Conservation (phyloP, 2,113 vertebrate genomes). For the Ameiurus melas region DNA sequence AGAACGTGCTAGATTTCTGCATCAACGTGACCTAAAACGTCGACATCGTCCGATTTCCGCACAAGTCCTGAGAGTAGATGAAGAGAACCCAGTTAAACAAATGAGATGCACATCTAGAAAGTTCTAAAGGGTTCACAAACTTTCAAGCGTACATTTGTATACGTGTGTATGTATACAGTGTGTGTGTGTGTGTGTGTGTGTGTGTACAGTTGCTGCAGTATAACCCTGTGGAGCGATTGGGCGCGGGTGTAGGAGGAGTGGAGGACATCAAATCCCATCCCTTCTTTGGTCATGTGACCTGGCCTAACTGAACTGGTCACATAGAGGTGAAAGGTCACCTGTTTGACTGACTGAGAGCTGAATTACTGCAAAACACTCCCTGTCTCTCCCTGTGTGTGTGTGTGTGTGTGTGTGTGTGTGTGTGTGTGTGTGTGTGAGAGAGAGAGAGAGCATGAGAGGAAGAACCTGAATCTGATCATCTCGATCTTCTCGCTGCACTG, state of each 20-base stretch:
- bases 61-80: too few relatives aligned
- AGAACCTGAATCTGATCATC: not conserved
- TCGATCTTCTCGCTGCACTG: not conserved
- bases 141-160: too few relatives aligned
- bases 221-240: conserved; percentile 90
- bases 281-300: conserved; percentile 86
- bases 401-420: conserved; percentile 11
- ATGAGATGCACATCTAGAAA: too few relatives aligned
- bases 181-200: conserved; percentile 32
- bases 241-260: conserved; percentile 88
- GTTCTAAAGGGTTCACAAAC: too few relatives aligned
- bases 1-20: too few relatives aligned
- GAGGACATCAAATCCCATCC: conserved; percentile 98
- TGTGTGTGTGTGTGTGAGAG: conserved; percentile 1
- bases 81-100: too few relatives aligned
- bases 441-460: not conserved
- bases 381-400: not conserved
- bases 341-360: not conserved
- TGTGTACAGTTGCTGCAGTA: conserved; percentile 91
- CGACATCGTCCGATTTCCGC: too few relatives aligned
- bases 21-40: too few relatives aligned
- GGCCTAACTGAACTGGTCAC: conserved; percentile 62
- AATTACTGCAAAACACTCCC: not conserved
- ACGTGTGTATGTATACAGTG: not conserved
- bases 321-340: not conserved